Conservation (phyloP, 2,888 invertebrate species). For the Deroplatys truncata region DNA sequence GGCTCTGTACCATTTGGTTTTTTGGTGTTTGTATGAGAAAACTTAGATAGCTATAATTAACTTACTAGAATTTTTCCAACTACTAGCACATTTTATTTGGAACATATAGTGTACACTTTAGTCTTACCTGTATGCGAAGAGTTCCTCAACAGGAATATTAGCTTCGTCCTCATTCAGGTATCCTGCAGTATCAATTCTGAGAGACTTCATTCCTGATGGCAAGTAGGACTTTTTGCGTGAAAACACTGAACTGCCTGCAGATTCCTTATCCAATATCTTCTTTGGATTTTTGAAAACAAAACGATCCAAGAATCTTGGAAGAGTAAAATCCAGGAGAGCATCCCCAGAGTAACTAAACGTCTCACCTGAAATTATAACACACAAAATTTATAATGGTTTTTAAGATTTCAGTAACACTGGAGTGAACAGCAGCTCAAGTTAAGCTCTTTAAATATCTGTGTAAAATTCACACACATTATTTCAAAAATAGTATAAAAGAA, state of each 20-base stretch:
- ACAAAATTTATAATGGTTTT: background rate
- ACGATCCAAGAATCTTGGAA: slow-evolving; percentile 87
- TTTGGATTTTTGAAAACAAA: slow-evolving; percentile 95
- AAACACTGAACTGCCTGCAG: slow-evolving; percentile 50
- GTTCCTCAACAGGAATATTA: slow-evolving; percentile 87
- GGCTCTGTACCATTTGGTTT: too few species aligned
- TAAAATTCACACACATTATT: too few species aligned
- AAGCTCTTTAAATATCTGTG: too few species aligned
- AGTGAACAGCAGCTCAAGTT: too few species aligned
- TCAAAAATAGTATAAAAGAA: too few species aligned
- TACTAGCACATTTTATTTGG: too few species aligned
- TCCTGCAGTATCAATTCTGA: slow-evolving; percentile 67
- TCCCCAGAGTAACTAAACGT: slow-evolving; percentile 84
- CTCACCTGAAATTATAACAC: slow-evolving; percentile 51
- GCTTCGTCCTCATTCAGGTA: slow-evolving; percentile 64
- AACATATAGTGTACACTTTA: too few species aligned
- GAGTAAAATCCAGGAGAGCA: slow-evolving; percentile 86
- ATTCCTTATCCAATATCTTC: slow-evolving; percentile 52
- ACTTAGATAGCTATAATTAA: too few species aligned
- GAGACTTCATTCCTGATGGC: slow-evolving; percentile 64
- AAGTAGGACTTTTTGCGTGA: slow-evolving; percentile 63
- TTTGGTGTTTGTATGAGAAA: too few species aligned
- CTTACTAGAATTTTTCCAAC: too few species aligned
- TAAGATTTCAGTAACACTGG: too few species aligned
- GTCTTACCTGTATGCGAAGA: slow-evolving; percentile 70